phyloP scores from a whole-genome alignment of 2,113 vertebrate genomes.

The Malurus melanocephalus region DNA sequence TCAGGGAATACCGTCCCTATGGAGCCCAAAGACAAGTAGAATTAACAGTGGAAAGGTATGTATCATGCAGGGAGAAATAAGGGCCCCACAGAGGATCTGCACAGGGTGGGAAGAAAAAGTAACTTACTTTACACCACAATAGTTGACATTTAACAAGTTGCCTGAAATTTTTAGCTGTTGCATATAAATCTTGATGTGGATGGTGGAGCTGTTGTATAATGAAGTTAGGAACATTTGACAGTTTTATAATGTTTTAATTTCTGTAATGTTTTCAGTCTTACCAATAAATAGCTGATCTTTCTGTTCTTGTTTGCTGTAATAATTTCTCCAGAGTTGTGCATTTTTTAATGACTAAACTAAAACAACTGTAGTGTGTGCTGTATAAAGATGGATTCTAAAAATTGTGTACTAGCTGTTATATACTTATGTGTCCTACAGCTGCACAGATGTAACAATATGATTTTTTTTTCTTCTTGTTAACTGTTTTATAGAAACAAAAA shows the following conservation, averaged over 20 bases:
- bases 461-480: background rate
- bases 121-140: background rate
- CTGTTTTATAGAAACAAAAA: background rate
- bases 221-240: background rate
- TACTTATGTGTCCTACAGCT: background rate
- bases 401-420: background rate
- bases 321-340: background rate
- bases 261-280: background rate
- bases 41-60: constrained; percentile 72
- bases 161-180: background rate
- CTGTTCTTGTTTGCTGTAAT: background rate
- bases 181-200: background rate
- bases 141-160: background rate
- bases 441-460: background rate
- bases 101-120: background rate
- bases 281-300: background rate
- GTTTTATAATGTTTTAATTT: background rate
- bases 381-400: background rate
- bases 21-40: constrained; percentile 63
- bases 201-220: background rate
- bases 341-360: background rate
- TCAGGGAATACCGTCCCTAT: constrained; percentile 57
- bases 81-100: background rate
- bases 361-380: background rate
- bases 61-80: background rate